Conservation (phyloP, 2,113 vertebrate genomes). For the Coptodon rendalli region DNA sequence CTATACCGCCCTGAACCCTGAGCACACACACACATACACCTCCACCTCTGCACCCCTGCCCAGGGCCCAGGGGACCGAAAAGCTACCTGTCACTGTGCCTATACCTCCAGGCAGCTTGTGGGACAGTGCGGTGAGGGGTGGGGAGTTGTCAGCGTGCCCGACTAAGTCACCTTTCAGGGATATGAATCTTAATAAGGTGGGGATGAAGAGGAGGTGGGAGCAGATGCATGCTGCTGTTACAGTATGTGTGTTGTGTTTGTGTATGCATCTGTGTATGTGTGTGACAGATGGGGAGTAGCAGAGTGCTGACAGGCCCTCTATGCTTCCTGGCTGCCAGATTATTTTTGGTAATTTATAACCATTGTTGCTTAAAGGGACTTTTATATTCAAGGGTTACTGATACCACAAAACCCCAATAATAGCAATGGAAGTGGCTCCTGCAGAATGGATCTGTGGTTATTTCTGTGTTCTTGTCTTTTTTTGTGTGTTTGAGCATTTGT, state of each 20-base stretch:
- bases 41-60: constrained; percentile 35
- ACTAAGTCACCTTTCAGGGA: constrained; percentile 77
- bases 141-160: constrained; percentile 59
- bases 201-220: constrained; percentile 16
- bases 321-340: constrained; percentile 66
- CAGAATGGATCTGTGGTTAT: neutral
- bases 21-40: neutral
- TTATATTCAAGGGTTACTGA: constrained; percentile 47
- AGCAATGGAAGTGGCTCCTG: neutral
- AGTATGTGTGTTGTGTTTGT: constrained; percentile 20
- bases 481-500: neutral
- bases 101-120: constrained; percentile 67
- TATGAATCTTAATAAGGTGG: constrained; percentile 77
- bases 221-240: constrained; percentile 30
- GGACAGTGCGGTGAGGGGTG: constrained; percentile 34
- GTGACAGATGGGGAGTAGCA: constrained; percentile 70
- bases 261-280: constrained; percentile 4
- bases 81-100: constrained; percentile 72
- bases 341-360: constrained; percentile 76
- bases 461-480: neutral
- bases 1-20: constrained; percentile 33
- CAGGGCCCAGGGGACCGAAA: constrained; percentile 54
- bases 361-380: constrained; percentile 65
- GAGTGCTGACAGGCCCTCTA: constrained; percentile 68
- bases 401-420: constrained; percentile 11